Evolutionary conservation across 2,113 vertebrate genomes (phyloP), one percentile per base, ranked within the genome.

Genomic region (Chelonoidis abingdonii): DNA sequence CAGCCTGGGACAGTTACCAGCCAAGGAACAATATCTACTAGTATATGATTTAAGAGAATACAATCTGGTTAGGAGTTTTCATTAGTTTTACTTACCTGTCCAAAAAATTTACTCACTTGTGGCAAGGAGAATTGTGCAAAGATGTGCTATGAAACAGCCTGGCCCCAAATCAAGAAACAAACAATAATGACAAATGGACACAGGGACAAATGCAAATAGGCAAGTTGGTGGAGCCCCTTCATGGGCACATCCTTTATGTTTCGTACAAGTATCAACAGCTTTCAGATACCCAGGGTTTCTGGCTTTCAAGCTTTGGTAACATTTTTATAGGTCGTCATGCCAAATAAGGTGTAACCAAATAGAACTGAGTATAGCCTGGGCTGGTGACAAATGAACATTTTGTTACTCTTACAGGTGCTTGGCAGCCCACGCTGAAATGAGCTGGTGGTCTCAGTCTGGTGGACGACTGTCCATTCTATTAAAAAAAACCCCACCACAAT

Each of bases 351-450:
- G 17, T 91, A 92, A 80, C 8, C 91, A 82, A 95, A 89, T 52
- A 93, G 83, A 84, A 95, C 2, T 1, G 13, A 78, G 27, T 78
- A 12, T 25, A 78, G 25, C 87, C 94, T 88, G 92, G 92, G 59
- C n/a, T 85, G 94, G 88, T 87, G 89, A 96, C 97, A 94, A 92
- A 80, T 75, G 88, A 92, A 72, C 65, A 54, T 90, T 92, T 90
- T 92, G 83, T 87, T 97, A 94, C 65, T 93, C 95, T 91, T 92
- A 94, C 93, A 91, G 56, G 86, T 78, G 86, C 89, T 89, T 92
- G 75, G 75, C 88, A 88, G 92, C 88, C 86, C n/a, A 10, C 2
- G 27, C 79, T 93, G 95, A 94, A 94, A 62, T 56, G 84, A 93
- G 69, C 31, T 0, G 27, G 85, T 83, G 95, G 95, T 89, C 89